Percentiles rank a stretch among this genome's conserved stretches.
phyloP scores from a whole-genome alignment of 35 echinoderm and acorn worm species.

The Strongylocentrotus purpuratus region DNA sequence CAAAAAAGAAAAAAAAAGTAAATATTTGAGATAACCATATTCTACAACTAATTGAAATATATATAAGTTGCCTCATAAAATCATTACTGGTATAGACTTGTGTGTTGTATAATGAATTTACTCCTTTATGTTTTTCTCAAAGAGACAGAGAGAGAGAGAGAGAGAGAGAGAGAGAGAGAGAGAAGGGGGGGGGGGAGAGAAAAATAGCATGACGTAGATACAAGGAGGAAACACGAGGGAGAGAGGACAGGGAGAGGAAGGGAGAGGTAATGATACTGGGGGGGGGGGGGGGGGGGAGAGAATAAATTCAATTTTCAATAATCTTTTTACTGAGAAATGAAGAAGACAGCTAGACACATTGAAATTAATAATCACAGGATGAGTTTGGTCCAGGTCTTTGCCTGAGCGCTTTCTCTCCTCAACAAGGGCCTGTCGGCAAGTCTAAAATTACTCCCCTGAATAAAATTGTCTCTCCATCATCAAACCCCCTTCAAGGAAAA shows the following conservation, averaged over 20 bases:
- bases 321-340: no score
- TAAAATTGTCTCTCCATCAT: constrained; percentile 35
- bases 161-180: neutral
- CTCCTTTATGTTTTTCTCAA: no score
- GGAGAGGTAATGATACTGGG: no score
- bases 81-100: no score
- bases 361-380: neutral
- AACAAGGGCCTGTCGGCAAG: constrained; percentile 39
- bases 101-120: no score
- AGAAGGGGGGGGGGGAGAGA: neutral
- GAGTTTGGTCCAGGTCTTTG: neutral
- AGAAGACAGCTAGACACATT: neutral
- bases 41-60: neutral
- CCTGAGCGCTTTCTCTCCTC: neutral
- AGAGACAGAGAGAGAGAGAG: no score
- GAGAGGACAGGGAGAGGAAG: no score
- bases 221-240: no score
- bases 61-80: neutral
- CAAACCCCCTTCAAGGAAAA: constrained; percentile 45
- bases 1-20: neutral
- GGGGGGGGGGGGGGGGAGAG: no score
- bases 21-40: neutral
- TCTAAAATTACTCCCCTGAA: constrained; percentile 44
- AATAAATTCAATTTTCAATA: no score
- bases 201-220: neutral